Evolutionary conservation across 2,113 vertebrate species (phyloP), one percentile per base, ranked within the genome.

Genomic region (Bubo scandiacus): DNA sequence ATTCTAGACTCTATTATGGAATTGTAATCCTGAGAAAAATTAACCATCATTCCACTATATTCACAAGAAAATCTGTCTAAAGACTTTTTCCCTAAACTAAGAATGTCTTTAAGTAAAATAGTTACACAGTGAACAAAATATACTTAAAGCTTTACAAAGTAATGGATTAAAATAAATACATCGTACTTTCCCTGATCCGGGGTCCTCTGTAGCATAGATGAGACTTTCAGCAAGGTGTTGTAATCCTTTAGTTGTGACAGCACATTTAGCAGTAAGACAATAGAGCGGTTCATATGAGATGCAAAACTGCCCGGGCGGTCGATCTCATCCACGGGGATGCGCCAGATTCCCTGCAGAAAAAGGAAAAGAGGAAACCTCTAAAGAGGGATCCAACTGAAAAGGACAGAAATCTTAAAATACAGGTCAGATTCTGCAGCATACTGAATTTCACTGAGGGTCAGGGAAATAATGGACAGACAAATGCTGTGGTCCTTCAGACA

Each of bases 181-280:
- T 94, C 99, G 97, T 99, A 99, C 99, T 99, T 99, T 99, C 99
- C 99, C 99, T 99, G 99, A 93, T 99, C 99, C 19, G 99, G 99
- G 90, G 99, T 99, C 97, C 99, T 99, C 98, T 99, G 99, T 85
- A 99, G 98, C 99, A 99, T 99, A 91, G 99, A 99, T 40, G 99
- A 99, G 92, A 99, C 99, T 97, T 99, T 99, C 57, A 99, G 98
- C 96, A 99, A 96, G 45, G 99, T 99, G 97, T 98, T 98, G 97
- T 99, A 99, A 96, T 99, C 99, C 97, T 98, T 99, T 1, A 99
- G 99, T 94, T 99, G 99, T 87, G 98, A 98, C 97, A 99, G 98
- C 97, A 99, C 99, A 82, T 99, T 98, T 57, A 99, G 98, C 95
- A 99, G 98, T 47, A 99, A 98, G 85, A 99, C 99, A 79, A 99